Base-by-base conservation (phyloP, 2,113 vertebrate species). In the Bufo gargarizans region DNA sequence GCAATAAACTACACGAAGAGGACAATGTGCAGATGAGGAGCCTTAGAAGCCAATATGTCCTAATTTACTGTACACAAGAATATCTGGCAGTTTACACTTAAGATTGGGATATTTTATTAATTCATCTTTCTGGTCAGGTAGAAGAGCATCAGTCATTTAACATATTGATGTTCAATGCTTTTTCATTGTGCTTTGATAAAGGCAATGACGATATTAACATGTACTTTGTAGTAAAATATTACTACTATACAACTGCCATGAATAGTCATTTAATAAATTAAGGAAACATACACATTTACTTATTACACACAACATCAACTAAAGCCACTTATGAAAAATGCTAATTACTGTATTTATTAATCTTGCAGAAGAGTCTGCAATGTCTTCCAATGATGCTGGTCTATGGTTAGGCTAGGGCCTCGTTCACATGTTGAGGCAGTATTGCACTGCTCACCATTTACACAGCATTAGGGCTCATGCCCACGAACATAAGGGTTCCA, bases 231-330 rank as follows among this genome's bases (percentile, higher is more conserved):
- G 49, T 53, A 71, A 84, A 71, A 84, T 69, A 45, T 45, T 81
- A 49, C 61, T 22, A 33, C 20, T 65, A 63, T 82, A 19, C 59
- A 84, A 45, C n/a, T 69, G n/a, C 49, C 10, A 55, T 71, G 71
- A 43, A 69, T 84, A 55, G 11, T 71, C 47, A 84, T 84, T 71
- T 84, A 69, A 71, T 71, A 71, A 67, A 84, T 69, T 11, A 71
- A 69, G 3, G 33, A 81, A 81, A 43, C 58, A 81, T 61, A 81
- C 77, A 58, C 16, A 33, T 53, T 53, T 67, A 53, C 4, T 50
- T 84, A 71, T 17, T 53, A 84, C 82, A 84, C 49, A 53, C 13
- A 69, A 71, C 65, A 67, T 83, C 10, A 50, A 49, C 20, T 69
- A 67, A 82, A 50, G 47, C 12, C 82, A 69, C 47, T 53, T 14